Conservation (phyloP, 2,797 vertebrate species). For the Myotis pilosus region DNA sequence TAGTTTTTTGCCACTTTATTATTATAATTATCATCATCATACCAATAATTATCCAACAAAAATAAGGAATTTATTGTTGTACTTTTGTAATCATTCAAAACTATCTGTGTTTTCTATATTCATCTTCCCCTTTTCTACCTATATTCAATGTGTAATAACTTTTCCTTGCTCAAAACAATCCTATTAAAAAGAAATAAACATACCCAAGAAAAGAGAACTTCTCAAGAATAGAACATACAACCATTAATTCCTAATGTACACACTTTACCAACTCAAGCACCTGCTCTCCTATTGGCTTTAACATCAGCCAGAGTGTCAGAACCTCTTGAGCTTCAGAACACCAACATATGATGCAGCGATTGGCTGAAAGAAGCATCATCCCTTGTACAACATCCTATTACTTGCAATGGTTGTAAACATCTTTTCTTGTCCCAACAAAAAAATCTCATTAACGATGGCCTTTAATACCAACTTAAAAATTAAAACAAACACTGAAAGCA, state of each 20-base stretch:
- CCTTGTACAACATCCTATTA: not conserved
- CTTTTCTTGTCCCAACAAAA: not conserved
- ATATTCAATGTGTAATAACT: not conserved
- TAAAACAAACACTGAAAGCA: not conserved
- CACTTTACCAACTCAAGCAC: accelerated
- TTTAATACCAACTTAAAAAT: not conserved
- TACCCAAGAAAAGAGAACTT: not conserved
- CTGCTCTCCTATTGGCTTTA: not conserved
- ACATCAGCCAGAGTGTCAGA: not conserved
- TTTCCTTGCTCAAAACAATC: not conserved
- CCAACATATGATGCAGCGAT: accelerated
- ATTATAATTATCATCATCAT: not conserved
- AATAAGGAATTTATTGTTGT: not conserved
- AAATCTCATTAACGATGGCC: not conserved
- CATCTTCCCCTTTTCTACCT: not conserved
- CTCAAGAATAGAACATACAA: not conserved
- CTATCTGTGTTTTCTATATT: not conserved
- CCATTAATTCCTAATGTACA: not conserved
- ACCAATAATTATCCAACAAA: not conserved
- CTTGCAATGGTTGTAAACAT: not conserved
- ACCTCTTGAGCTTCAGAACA: not conserved
- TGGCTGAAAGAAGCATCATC: not conserved
- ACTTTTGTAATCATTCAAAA: not conserved
- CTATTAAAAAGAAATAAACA: not conserved
- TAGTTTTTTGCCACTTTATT: not conserved